Conservation (phyloP, 1,140 invertebrate genomes). For the Chrysomallon squamiferum region DNA sequence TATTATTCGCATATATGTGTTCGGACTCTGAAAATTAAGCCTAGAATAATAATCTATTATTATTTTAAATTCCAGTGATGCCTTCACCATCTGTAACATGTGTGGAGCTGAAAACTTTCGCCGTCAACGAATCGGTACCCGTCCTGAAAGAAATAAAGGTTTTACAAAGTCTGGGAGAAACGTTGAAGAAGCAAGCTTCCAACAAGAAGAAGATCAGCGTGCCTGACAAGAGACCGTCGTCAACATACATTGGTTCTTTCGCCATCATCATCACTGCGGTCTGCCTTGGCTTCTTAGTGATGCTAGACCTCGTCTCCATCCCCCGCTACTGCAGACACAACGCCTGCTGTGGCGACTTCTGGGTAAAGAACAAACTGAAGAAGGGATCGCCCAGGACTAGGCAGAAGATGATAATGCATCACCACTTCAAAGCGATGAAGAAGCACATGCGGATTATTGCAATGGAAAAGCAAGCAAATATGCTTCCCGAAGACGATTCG, state of each 20-base stretch:
- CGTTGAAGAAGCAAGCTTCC: neutral
- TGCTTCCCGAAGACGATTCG: neutral
- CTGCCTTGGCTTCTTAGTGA: neutral
- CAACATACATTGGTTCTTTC: conserved; percentile 1
- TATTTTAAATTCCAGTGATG: too few relatives aligned
- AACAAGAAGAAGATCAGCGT: conserved; percentile 1
- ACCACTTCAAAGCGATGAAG: neutral
- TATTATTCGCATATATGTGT: too few relatives aligned
- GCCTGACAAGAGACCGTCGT: neutral
- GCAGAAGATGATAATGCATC: neutral
- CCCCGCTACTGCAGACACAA: conserved; percentile 3
- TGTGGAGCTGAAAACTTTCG: neutral
- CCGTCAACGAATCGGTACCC: neutral
- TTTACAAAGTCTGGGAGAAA: neutral
- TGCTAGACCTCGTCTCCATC: conserved; percentile 1
- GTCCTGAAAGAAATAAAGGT: conserved; percentile 1
- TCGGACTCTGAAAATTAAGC: too few relatives aligned
- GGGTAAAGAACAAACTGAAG: neutral
- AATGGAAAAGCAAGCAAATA: neutral
- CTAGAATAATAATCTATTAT: too few relatives aligned
- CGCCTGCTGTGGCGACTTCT: neutral
- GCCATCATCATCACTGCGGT: neutral
- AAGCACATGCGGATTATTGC: neutral
- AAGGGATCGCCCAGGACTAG: neutral
- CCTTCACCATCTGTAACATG: too few relatives aligned